A percentile compares a stretch with the other conserved stretches of the same genome.
Conservation (phyloP, 2,113 vertebrate genomes). For the Corydoras sp. region DNA sequence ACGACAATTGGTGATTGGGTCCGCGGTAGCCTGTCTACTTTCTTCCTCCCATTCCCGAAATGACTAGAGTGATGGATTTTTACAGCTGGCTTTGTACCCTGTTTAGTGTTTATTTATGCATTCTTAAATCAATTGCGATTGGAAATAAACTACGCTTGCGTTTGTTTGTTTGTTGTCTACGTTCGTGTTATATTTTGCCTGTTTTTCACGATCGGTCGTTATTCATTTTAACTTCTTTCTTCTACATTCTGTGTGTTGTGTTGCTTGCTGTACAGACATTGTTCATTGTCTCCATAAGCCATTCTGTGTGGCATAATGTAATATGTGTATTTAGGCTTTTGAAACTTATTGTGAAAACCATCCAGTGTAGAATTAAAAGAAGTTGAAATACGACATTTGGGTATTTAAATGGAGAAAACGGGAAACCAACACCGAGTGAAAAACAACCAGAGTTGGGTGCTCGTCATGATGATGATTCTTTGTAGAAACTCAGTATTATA, state of each 20-base stretch:
- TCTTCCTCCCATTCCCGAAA: conserved; percentile 17
- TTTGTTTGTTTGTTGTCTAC: conserved; percentile 54
- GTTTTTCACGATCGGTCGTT: conserved; percentile 52
- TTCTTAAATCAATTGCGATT: conserved; percentile 64
- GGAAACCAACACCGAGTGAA: neutral
- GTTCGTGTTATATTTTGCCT: conserved; percentile 46
- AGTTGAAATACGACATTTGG: too few relatives aligned
- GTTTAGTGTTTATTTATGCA: conserved; percentile 60
- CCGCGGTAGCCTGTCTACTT: neutral
- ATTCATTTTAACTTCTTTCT: conserved; percentile 54
- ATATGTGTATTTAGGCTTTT: conserved; percentile 3
- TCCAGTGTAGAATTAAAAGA: neutral
- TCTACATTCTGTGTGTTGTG: conserved; percentile 41
- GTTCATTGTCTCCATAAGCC: neutral
- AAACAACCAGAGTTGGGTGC: neutral
- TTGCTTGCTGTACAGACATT: conserved; percentile 17
- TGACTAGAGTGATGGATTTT: conserved; percentile 51
- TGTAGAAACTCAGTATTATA: conserved; percentile 14
- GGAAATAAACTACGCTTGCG: conserved; percentile 55
- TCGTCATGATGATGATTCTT: conserved; percentile 14
- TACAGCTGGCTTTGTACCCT: conserved; percentile 54
- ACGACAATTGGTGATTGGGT: conserved; percentile 36
- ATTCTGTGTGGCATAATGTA: conserved; percentile 8
- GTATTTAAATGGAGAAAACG: too few relatives aligned
- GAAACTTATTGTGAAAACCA: neutral